Percentiles rank a stretch among this genome's conserved stretches.
These are phyloP conservation scores for Drosophila mauritiana DNA, from an alignment of 1,140 invertebrate genomes.

Conservation along the genomic window DNA sequence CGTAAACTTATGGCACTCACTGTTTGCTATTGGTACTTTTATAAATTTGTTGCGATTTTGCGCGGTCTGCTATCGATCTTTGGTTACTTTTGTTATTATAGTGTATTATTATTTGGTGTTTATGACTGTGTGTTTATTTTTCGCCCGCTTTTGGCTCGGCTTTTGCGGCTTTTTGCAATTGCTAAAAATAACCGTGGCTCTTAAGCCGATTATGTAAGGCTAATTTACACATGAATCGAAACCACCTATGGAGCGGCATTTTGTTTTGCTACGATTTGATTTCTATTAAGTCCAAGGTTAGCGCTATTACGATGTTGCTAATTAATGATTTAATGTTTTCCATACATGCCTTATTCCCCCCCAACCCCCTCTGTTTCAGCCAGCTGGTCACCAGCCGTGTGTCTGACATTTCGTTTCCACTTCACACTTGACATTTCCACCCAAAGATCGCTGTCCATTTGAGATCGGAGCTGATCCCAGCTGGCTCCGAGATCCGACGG, in stretches of 20 bases:
- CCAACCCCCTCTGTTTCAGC: background rate
- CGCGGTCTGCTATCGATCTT: constrained; percentile 37
- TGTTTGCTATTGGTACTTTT: constrained; percentile 47
- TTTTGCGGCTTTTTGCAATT: constrained; percentile 72
- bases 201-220: constrained; percentile 79
- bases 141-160: background rate
- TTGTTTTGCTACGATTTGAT: constrained; percentile 72
- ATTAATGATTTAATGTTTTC: constrained; percentile 76
- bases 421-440: constrained; percentile 76
- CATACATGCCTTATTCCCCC: constrained; percentile 25
- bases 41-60: constrained; percentile 72
- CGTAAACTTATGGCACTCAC: constrained; percentile 9
- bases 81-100: constrained; percentile 21
- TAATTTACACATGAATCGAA: constrained; percentile 82
- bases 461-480: constrained; percentile 24
- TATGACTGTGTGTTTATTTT: constrained; percentile 29
- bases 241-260: constrained; percentile 58
- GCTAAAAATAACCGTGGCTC: constrained; percentile 68
- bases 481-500: constrained; percentile 2
- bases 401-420: constrained; percentile 64
- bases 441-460: constrained; percentile 22
- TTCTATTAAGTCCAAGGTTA: constrained; percentile 83
- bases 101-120: constrained; percentile 23
- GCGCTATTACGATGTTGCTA: constrained; percentile 59
- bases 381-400: constrained; percentile 23